Percentiles rank a stretch among this genome's conserved stretches.
Conservation (phyloP, 2,888 invertebrate genomes). For the Lasioglossum zephyrum region DNA sequence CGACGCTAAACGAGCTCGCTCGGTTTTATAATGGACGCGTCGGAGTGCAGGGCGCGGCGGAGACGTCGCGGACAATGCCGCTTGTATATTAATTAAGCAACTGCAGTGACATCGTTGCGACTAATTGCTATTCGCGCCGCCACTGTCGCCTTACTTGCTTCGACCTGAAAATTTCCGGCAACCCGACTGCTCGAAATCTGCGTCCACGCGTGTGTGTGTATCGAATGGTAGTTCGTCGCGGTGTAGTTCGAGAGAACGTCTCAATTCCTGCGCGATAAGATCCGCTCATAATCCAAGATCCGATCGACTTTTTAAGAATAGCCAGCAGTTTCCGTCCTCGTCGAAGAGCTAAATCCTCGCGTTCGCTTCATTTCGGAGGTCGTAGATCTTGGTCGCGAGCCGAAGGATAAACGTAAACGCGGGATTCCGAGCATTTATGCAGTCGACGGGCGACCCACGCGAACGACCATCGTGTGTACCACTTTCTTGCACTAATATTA, state of each 20-base stretch:
- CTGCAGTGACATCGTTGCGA: conserved; percentile 36
- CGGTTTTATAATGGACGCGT: conserved; percentile 30
- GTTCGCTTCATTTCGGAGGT: neutral
- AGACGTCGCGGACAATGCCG: conserved; percentile 37
- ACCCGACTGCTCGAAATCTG: no score
- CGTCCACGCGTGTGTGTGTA: neutral
- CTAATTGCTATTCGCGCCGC: conserved; percentile 36
- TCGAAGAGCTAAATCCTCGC: neutral
- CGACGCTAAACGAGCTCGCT: conserved; percentile 38
- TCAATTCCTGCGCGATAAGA: neutral
- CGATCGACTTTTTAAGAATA: neutral
- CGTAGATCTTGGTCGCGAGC: neutral
- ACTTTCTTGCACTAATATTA: conserved; percentile 43
- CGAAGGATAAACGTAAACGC: conserved; percentile 11
- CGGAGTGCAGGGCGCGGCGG: conserved; percentile 12
- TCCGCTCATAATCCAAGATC: neutral
- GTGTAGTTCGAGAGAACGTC: neutral
- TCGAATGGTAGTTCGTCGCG: neutral
- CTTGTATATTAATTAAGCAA: conserved; percentile 42
- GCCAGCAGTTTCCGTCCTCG: neutral
- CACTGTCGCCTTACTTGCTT: neutral
- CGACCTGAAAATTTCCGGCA: conserved; percentile 23
- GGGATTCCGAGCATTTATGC: conserved; percentile 17
- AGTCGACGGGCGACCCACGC: conserved; percentile 9
- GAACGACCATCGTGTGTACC: conserved; percentile 15